Evolutionary conservation across 2,113 vertebrate species (phyloP).

Genomic region (Malurus melanocephalus): DNA sequence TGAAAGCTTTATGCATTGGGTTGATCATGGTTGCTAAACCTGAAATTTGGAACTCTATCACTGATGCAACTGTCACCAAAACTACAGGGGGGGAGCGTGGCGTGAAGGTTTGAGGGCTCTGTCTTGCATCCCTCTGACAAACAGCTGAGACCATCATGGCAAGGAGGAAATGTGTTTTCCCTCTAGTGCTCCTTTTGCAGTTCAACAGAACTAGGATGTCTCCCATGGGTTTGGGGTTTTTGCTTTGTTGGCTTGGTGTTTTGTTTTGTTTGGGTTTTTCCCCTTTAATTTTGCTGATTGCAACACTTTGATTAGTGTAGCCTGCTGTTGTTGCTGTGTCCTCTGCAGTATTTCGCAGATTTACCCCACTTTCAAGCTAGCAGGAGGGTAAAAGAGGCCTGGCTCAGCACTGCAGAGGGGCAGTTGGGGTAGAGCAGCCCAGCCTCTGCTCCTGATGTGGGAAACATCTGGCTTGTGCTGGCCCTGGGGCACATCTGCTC

Average conservation of each 20-base stretch:
- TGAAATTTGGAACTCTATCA: not conserved
- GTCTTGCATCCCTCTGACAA: not conserved
- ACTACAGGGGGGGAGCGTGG: fast-evolving
- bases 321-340: not conserved
- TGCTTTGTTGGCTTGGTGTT: not conserved
- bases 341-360: not conserved
- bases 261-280: not conserved
- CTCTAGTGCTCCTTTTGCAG: not conserved
- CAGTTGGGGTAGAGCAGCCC: not conserved
- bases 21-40: not conserved
- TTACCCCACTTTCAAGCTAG: not conserved
- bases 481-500: not conserved
- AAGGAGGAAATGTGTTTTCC: not conserved
- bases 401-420: not conserved
- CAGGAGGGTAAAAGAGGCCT: not conserved
- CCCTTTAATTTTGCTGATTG: not conserved
- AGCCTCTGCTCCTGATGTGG: not conserved
- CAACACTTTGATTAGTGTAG: not conserved
- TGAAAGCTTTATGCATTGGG: not conserved
- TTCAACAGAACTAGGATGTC: not conserved
- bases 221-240: not conserved
- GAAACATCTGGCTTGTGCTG: no score
- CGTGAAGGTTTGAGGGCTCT: not conserved
- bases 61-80: not conserved
- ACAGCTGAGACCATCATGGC: not conserved